Conservation (phyloP, 2,888 invertebrate species). For the Acleris emargana region DNA sequence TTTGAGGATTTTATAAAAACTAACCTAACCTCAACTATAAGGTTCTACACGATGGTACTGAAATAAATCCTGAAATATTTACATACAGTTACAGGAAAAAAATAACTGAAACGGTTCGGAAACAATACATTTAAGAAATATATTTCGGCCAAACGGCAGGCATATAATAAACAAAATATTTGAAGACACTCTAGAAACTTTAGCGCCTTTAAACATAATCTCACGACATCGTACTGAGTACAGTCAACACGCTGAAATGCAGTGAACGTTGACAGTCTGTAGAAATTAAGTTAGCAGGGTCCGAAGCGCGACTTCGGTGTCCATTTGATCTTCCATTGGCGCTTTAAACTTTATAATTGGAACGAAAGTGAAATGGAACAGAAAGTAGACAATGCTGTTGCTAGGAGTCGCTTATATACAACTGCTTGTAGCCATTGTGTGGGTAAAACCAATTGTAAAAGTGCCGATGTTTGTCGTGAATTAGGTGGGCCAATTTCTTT, state of each 20-base stretch:
- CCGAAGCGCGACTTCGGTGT: constrained; percentile 31
- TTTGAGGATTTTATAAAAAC: too few relatives aligned
- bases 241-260: constrained; percentile 17
- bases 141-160: too few relatives aligned
- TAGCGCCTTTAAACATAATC: neutral
- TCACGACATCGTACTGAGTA: neutral
- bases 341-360: constrained; percentile 38
- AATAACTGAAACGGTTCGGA: too few relatives aligned
- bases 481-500: too few relatives aligned
- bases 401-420: constrained; percentile 9
- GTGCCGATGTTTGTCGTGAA: too few relatives aligned
- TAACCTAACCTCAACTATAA: too few relatives aligned
- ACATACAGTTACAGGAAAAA: too few relatives aligned
- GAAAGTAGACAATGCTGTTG: constrained; percentile 24
- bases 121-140: too few relatives aligned
- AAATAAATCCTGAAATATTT: too few relatives aligned
- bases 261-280: constrained; percentile 28
- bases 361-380: constrained; percentile 34
- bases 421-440: neutral
- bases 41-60: too few relatives aligned
- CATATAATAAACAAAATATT: too few relatives aligned
- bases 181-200: neutral
- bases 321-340: constrained; percentile 32
- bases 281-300: constrained; percentile 29
- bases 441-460: neutral